Conservation (phyloP, 2,113 vertebrate species). For the Alces alces region DNA sequence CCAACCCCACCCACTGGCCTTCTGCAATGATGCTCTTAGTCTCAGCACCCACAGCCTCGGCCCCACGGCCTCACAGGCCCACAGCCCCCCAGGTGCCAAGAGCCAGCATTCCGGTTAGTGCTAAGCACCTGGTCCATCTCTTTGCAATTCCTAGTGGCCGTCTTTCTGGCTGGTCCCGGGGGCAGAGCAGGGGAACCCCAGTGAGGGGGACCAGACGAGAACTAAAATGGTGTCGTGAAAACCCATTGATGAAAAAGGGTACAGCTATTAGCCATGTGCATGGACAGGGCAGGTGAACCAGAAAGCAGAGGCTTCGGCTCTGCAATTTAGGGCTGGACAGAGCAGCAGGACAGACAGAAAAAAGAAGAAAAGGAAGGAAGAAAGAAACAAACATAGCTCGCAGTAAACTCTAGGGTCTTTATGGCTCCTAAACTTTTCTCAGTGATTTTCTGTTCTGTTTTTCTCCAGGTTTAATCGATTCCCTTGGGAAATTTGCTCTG, state of each 20-base stretch:
- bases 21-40: neutral
- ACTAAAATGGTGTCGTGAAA: neutral
- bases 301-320: neutral
- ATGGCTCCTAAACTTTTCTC: neutral
- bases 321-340: neutral
- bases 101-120: neutral
- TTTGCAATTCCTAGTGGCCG: neutral
- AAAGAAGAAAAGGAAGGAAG: neutral
- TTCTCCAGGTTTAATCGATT: neutral
- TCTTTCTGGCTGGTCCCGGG: neutral
- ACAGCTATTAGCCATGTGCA: neutral
- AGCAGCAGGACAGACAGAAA: neutral
- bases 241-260: neutral
- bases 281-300: neutral
- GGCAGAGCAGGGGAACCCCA: neutral
- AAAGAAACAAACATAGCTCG: neutral
- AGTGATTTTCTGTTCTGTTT: neutral
- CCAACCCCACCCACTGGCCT: neutral
- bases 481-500: neutral
- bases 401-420: neutral
- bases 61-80: neutral
- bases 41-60: neutral
- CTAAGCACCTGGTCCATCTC: neutral
- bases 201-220: accelerated
- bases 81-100: neutral